Evolutionary conservation across 1,140 invertebrate genomes (phyloP).

Genomic region (Wasmannia auropunctata): DNA sequence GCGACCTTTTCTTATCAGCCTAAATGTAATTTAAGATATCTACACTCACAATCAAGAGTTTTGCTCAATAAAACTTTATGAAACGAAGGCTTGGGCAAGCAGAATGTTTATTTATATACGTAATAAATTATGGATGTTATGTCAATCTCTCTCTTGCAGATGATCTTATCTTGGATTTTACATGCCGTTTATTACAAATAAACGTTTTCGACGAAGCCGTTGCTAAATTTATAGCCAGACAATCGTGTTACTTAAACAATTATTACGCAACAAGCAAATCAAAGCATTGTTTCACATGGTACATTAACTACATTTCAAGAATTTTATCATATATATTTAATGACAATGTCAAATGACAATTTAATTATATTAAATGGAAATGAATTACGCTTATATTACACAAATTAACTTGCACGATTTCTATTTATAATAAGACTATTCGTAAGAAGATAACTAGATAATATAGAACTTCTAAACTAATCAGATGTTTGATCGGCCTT

Average conservation of each 20-base stretch:
- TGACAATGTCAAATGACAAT: background rate
- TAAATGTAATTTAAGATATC: constrained; percentile 11
- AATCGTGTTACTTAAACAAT: background rate
- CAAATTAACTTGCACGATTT: background rate
- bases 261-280: background rate
- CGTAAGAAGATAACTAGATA: background rate
- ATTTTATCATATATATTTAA: background rate
- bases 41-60: background rate
- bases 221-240: background rate
- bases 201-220: background rate
- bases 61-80: background rate
- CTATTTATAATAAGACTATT: background rate
- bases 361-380: background rate
- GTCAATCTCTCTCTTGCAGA: background rate
- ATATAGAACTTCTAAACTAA: background rate
- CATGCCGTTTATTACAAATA: background rate
- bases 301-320: background rate
- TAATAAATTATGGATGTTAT: constrained; percentile 1
- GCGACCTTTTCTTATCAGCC: constrained; percentile 4
- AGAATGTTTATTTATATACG: constrained; percentile 6
- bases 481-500: background rate
- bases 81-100: background rate
- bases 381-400: background rate
- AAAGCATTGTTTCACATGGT: background rate
- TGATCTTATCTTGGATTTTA: background rate